Base-by-base conservation (phyloP, 2,113 vertebrate species). In the Thymallus thymallus region DNA sequence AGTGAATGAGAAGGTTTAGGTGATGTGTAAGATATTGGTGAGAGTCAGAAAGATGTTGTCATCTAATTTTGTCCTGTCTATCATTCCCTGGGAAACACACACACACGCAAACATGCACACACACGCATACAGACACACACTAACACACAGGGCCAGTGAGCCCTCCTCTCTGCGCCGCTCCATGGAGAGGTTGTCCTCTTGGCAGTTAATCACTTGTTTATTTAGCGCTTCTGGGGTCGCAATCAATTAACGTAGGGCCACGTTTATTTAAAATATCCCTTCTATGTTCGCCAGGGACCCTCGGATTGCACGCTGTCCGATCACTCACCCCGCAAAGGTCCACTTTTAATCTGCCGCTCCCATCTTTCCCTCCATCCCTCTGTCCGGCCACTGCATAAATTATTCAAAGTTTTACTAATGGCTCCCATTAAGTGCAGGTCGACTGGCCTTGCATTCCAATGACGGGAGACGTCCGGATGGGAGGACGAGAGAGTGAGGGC, bases 181-280 rank as follows among this genome's bases (percentile, higher is more conserved):
- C 35, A 78, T 89, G 73, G 80, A 76, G 75, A 86, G 85, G 86
- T 87, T 83, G 86, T 78, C 83, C 86, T 85, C 80, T 76, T 81
- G 80, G 67, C 81, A 88, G 85, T 89, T 89, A 91, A 89, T 89
- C 84, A 89, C 83, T 90, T 93, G 89, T 91, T 93, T 93, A 86
- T 90, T 91, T 90, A 89, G 88, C 78, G 84, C 83, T 83, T 80
- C 82, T 63, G 58, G 74, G 87, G 82, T 92, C 88, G 83, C 69
- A 72, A 91, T 91, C 88, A 91, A 90, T 91, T 90, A 90, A 90
- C 81, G 74, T 73, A 58, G 65, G 68, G 78, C 77, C 10, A 66
- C 75, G 81, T 89, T 89, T 87, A 89, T 91, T 90, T 86, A 89
- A 90, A 89, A 90, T 84, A 89, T 90, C 89, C 88, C 85, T 80